Conservation (phyloP, 2,113 vertebrate genomes). For the Paradoxurus hermaphroditus region DNA sequence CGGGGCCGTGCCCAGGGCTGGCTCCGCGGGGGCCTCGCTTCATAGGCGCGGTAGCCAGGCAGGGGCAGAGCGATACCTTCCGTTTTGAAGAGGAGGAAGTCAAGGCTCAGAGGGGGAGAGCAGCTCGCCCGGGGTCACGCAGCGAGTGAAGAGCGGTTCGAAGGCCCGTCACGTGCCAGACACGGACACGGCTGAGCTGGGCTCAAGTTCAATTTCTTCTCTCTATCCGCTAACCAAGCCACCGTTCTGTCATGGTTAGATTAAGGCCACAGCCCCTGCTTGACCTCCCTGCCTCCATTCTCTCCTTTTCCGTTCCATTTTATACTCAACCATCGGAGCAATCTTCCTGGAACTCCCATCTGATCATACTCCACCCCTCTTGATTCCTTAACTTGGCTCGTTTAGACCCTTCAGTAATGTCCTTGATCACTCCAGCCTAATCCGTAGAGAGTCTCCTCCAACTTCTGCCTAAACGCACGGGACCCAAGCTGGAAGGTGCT, state of each 20-base stretch:
- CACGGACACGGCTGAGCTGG: background rate
- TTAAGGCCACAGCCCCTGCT: background rate
- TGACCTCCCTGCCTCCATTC: background rate
- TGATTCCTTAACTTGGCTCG: background rate
- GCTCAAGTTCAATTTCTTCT: background rate
- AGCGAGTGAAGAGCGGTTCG: background rate
- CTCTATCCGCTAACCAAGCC: background rate
- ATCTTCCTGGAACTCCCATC: background rate
- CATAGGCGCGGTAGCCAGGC: background rate
- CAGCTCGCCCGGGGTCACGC: background rate
- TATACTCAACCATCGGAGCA: background rate
- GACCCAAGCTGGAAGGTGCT: background rate
- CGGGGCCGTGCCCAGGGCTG: background rate
- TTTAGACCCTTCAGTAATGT: background rate
- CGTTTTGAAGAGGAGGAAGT: background rate
- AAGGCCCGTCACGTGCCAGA: background rate
- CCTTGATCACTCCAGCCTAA: background rate
- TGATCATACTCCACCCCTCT: background rate
- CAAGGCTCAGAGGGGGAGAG: background rate
- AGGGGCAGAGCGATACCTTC: background rate
- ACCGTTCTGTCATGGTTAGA: background rate
- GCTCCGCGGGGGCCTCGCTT: background rate
- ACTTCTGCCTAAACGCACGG: background rate
- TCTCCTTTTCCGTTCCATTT: background rate
- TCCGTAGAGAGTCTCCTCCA: background rate